These are phyloP conservation scores for Xanthia togata DNA, from an alignment of 2,888 invertebrate species.

Conservation along the genomic window DNA sequence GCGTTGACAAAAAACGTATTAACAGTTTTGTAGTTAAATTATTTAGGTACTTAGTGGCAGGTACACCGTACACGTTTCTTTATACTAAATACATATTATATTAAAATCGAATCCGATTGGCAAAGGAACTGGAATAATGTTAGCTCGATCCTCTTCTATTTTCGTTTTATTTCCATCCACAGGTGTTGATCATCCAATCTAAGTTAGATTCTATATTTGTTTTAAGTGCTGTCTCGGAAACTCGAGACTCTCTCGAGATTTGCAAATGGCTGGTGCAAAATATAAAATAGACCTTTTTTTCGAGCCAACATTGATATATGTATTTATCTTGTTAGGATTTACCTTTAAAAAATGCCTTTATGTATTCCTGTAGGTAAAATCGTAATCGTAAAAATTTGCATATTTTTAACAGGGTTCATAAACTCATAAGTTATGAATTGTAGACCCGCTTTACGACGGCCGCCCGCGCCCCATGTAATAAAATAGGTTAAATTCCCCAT, in stretches of 20 bases:
- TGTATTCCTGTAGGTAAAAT: no score
- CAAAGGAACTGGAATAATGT: constrained; percentile 8
- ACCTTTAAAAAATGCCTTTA: background rate
- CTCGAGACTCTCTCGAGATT: background rate
- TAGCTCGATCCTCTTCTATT: constrained; percentile 10
- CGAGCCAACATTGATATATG: background rate
- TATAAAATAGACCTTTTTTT: background rate
- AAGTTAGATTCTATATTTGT: constrained; percentile 22
- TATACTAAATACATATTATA: background rate
- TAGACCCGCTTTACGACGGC: no score
- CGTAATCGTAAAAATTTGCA: no score
- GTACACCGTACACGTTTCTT: no score
- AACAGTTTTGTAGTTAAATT: background rate
- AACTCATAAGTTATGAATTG: no score
- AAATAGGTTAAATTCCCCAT: no score
- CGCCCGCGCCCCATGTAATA: no score
- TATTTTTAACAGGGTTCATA: no score
- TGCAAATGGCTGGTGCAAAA: constrained; percentile 12
- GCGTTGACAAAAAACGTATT: background rate
- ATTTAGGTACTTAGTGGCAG: background rate
- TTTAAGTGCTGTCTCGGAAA: constrained; percentile 24
- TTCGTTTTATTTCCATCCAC: constrained; percentile 25
- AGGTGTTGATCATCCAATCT: constrained; percentile 41
- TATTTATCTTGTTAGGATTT: background rate
- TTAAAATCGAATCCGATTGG: constrained; percentile 23